Evolutionary conservation across 2,113 vertebrate genomes (phyloP), one percentile per base, ranked within the genome.

Genomic region (Colaptes auratus): DNA sequence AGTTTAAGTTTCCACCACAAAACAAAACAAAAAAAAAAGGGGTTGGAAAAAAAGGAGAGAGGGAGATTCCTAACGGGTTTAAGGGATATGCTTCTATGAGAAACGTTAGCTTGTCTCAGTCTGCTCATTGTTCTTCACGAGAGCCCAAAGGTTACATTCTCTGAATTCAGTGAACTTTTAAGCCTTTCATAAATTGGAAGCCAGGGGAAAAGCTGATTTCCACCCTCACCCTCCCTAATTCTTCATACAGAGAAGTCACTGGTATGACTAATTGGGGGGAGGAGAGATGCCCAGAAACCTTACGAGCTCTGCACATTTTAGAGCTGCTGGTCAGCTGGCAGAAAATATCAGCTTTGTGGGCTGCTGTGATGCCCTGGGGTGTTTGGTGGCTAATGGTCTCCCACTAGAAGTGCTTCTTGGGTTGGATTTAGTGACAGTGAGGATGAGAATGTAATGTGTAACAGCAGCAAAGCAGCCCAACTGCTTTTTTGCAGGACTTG

Each of bases 111-210:
- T 86, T 89, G 82, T 39, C 82, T 86, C 79, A 33, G 64, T 84
- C 56, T 79, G 66, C 70, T 44, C 58, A 63, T 93, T 93, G 82
- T 60, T 89, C 90, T 92, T 76, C 65, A 30, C 11, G 17, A 80
- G 73, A 91, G 17, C 63, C 66, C 61, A 86, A 89, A 94, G 93
- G 82, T 87, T 92, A 86, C 93, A 88, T 94, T 90, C 90, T 95
- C 77, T 39, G 73, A 81, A 82, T 88, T 90, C 79, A 86, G 52
- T 93, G 82, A 92, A 93, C 86, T 95, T 94, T 75, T 81, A 96
- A 91, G 75, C 70, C 64, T 89, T 92, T 94, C 80, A 86, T 90
- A 87, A 78, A 89, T 3, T 63, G 59, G 24, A 95, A 92, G 58
- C 48, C 79, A 86, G 61, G 90, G 59, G 64, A 94, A 87, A 96